These are phyloP conservation scores for Pangasius larnaudii DNA, from an alignment of 2,797 vertebrate genomes.

Conservation along the genomic window DNA sequence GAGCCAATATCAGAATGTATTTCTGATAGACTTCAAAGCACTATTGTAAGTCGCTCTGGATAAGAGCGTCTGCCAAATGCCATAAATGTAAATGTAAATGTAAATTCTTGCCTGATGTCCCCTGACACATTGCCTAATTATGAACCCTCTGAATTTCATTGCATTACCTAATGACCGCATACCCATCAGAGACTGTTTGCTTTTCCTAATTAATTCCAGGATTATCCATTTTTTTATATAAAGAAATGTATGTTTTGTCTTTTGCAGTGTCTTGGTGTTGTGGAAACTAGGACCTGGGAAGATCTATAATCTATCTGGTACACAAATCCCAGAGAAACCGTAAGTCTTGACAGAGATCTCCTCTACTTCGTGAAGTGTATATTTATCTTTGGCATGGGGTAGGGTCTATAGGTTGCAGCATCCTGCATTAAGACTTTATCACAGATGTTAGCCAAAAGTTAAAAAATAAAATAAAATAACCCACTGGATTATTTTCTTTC, in stretches of 20 bases:
- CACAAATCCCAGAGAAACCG: conserved; percentile 47
- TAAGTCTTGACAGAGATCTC: background rate
- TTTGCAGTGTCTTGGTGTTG: conserved; percentile 43
- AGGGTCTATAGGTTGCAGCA: background rate
- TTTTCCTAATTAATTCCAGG: conserved; percentile 24
- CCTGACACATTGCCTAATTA: conserved; percentile 32
- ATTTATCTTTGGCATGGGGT: background rate
- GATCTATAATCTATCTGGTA: conserved; percentile 50
- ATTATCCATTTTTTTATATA: conserved; percentile 1
- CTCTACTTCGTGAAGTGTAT: background rate
- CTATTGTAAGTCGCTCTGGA: too few species aligned
- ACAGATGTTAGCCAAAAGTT: background rate
- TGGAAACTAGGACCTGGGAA: conserved; percentile 52
- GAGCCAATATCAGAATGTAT: too few species aligned
- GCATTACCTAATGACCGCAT: conserved; percentile 21
- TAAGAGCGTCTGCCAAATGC: too few species aligned
- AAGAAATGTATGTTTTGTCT: background rate
- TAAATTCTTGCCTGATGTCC: conserved; percentile 30
- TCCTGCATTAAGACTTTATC: background rate
- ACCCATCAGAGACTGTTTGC: conserved; percentile 16
- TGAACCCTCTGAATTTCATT: conserved; percentile 18
- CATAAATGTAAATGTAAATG: too few species aligned
- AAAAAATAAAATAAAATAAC: background rate
- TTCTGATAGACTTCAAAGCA: too few species aligned
- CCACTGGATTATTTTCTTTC: background rate